Evolutionary conservation across 2,113 vertebrate species (phyloP).

Genomic region (Rhea pennata): DNA sequence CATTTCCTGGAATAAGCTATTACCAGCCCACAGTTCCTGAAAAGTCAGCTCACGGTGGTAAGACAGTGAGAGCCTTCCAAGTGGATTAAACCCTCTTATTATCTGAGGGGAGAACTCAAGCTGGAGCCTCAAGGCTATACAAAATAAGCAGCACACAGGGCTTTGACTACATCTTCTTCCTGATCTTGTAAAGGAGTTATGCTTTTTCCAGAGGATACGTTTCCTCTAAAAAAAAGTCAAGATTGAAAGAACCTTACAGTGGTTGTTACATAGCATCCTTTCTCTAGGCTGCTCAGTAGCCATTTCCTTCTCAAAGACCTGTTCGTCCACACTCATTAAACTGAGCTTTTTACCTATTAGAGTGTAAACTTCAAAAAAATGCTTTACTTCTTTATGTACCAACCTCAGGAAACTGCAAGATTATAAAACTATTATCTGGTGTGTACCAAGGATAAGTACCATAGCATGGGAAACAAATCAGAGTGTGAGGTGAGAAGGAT

Average conservation of each 20-base stretch:
- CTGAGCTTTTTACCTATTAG: background rate
- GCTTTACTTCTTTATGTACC: background rate
- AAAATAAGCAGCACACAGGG: background rate
- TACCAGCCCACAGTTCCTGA: background rate
- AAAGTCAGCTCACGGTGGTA: background rate
- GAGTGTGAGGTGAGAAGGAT: background rate
- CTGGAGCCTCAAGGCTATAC: background rate
- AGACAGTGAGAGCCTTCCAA: background rate
- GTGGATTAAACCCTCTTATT: background rate
- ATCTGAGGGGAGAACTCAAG: background rate
- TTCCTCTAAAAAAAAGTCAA: too few relatives aligned
- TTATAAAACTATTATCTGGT: background rate
- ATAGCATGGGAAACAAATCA: background rate
- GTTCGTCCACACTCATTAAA: rapidly evolving
- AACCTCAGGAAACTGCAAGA: background rate
- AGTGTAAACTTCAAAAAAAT: background rate
- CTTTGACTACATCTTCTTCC: background rate
- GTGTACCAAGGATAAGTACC: background rate
- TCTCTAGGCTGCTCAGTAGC: background rate
- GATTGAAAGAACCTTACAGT: background rate
- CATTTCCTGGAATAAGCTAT: background rate
- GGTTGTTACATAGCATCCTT: background rate
- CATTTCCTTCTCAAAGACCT: background rate
- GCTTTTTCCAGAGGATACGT: background rate
- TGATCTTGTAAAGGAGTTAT: background rate